Evolutionary conservation across 2,888 invertebrate genomes (phyloP), one percentile per base, ranked within the genome.

Genomic region (Halictus quadricinctus): DNA sequence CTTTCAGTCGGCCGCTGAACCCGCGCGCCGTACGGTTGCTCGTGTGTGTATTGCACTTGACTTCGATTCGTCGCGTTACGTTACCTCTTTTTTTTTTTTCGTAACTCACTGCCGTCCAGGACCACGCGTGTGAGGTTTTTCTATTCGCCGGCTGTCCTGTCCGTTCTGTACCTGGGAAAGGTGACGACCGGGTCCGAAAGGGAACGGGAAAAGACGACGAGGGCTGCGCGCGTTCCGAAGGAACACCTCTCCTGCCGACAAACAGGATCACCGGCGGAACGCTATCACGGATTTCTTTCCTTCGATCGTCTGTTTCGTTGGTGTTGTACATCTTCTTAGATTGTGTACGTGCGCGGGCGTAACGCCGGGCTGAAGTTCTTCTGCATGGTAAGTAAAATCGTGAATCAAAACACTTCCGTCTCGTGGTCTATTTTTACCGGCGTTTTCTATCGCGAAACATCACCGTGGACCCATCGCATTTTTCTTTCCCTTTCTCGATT

Each of bases 1-100:
- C 94, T 94, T 93, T 93, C 93, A 93, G 93, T 93, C 94, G 94
- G 94, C 94, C 94, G 94, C 94, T 94, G 94, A 94, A 94, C 94
- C 93, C 94, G 94, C 94, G 94, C 91, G 93, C 92, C 90, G 92
- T 92, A 89, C 83, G 89, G 90, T 90, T 86, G 78, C 10, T 79
- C 72, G 86, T 82, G 82, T 77, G 88, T 75, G 76, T 60, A 76
- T 83, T 41, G 80, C 79, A 72, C 72, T 86, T 77, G 76, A 50
- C 72, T 79, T 64, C 79, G 85, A 73, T 64, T 79, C 76, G 82
- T 77, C 83, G 79, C 77, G 80, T 76, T 81, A n/a, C 75, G 81
- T 88, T 84, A 74, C 70, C 81, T 73, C 73, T 73, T 82, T 66
- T 36, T 69, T 41, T 69, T 21, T 21, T 74, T 5, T 5, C 36